Evolutionary conservation across 2,888 invertebrate genomes (phyloP).

Genomic region (Villa cingulata): DNA sequence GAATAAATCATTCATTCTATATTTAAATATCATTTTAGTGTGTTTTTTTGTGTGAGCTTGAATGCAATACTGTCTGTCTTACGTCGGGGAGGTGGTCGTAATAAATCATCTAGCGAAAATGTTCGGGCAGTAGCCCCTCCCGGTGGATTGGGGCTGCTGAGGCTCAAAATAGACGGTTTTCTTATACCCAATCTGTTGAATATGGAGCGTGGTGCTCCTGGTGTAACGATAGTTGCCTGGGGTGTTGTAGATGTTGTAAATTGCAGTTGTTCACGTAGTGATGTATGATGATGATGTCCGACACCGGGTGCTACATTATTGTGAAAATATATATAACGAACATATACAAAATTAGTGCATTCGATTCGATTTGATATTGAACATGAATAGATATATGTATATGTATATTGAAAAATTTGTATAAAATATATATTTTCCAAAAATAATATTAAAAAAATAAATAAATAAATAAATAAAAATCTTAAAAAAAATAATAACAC

Average conservation of each 20-base stretch:
- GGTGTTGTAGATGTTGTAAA: conserved; percentile 38
- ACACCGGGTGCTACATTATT: conserved; percentile 23
- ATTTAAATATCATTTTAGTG: too few species aligned
- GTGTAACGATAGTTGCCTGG: conserved; percentile 36
- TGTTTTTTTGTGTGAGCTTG: too few species aligned
- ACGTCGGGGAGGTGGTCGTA: conserved; percentile 71
- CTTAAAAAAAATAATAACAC: too few species aligned
- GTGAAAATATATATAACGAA: background rate
- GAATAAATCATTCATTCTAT: too few species aligned
- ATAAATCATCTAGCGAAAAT: conserved; percentile 79
- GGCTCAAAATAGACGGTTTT: conserved; percentile 74
- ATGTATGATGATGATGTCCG: conserved; percentile 39
- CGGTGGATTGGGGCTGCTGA: conserved; percentile 48
- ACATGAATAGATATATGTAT: too few species aligned
- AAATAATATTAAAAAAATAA: too few species aligned
- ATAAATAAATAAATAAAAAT: too few species aligned
- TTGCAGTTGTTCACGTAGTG: conserved; percentile 45
- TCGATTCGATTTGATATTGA: too few species aligned
- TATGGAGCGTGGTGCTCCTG: conserved; percentile 49
- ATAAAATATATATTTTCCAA: too few species aligned
- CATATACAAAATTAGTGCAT: background rate
- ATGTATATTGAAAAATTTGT: too few species aligned
- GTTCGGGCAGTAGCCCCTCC: conserved; percentile 59
- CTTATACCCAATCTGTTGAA: conserved; percentile 75
- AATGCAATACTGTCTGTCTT: conserved; percentile 39